Evolutionary conservation across 2,888 invertebrate species (phyloP), one percentile per base, ranked within the genome.

Genomic region (Xestia rhomboidea): DNA sequence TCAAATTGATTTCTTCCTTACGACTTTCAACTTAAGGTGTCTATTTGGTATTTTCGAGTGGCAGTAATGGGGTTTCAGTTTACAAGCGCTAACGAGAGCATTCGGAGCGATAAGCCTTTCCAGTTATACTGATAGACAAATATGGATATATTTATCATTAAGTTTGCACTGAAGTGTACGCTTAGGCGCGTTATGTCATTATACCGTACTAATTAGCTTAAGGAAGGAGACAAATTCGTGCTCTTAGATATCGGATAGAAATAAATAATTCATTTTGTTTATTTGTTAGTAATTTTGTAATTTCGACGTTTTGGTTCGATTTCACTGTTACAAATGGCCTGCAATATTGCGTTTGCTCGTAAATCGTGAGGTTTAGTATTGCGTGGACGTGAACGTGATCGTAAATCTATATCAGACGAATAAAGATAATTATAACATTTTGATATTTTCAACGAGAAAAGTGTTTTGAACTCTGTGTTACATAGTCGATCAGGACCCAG

Each of bases 71-170:
- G 94, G 94, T 95, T 93, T 94, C 95, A 92, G 93, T 92, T 96
- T 96, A 94, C 95, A 95, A 93, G 94, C 93, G 91, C 95, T 96
- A 96, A 96, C 95, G 96, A 96, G 96, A 91, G 93, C 92, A 90
- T 92, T 92, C 88, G 91, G 76, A 83, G 91, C 94, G 96, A 96
- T 96, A 96, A 95, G 94, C 93, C 91, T 92, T 93, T 94, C 93
- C 94, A 94, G 95, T 93, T 93, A 93, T 92, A 92, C 94, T 93
- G 96, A 96, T 96, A 96, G 96, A 96, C 96, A 95, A 96, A 96
- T 96, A 96, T 95, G 96, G 96, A 95, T 93, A 93, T 93, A 93
- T 95, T 96, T 96, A 96, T 96, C 96, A 94, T 93, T 93, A 92
- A 92, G 92, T 95, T 95, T 95, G 94, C 95, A 94, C 95, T 92